These are phyloP conservation scores for Phrixothrix hirtus DNA, from an alignment of 2,888 invertebrate genomes.

Conservation along the genomic window DNA sequence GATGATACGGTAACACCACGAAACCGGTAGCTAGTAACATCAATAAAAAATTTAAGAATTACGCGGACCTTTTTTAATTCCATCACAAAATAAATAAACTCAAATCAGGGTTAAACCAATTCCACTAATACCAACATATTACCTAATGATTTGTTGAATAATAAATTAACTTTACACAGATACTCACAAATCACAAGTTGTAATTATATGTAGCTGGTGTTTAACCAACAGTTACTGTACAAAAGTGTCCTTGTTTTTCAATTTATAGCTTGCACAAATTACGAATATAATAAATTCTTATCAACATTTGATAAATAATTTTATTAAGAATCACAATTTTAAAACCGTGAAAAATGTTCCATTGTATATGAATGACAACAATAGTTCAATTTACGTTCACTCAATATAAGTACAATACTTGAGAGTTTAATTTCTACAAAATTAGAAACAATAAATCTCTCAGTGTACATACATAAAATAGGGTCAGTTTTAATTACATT, in stretches of 20 bases:
- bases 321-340: conserved; percentile 36
- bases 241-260: conserved; percentile 31
- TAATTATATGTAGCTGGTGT: conserved; percentile 21
- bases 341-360: conserved; percentile 38
- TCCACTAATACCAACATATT: not conserved
- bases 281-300: conserved; percentile 35
- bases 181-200: too few species aligned
- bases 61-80: not conserved
- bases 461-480: too few species aligned
- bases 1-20: too few species aligned
- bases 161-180: conserved; percentile 12
- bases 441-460: too few species aligned
- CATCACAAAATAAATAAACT: too few species aligned
- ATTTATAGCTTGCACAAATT: conserved; percentile 38
- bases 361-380: conserved; percentile 36
- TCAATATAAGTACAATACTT: too few species aligned
- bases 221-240: conserved; percentile 32
- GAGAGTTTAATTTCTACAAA: too few species aligned
- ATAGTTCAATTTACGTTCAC: too few species aligned
- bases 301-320: conserved; percentile 39
- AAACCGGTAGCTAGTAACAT: too few species aligned
- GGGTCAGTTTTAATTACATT: too few species aligned
- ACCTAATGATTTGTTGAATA: too few species aligned
- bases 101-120: not conserved
- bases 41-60: not conserved